phyloP scores from a whole-genome alignment of 2,888 invertebrate genomes.

The Periphyllus acericola region DNA sequence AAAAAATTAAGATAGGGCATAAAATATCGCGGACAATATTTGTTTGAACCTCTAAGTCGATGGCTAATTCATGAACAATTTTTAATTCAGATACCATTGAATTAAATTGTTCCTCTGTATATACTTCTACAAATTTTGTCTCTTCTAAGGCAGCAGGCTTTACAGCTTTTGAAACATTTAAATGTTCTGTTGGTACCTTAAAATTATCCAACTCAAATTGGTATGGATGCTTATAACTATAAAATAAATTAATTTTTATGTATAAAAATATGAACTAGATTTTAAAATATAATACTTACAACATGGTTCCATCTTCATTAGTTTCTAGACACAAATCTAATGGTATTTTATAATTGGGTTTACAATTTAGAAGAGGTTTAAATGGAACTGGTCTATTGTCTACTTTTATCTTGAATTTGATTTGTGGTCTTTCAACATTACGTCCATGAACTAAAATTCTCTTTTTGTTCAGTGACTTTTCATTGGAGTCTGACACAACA shows the following conservation, averaged over 20 bases:
- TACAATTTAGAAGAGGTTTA: constrained; percentile 83
- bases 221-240: constrained; percentile 88
- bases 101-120: constrained; percentile 74
- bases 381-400: constrained; percentile 83
- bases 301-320: constrained; percentile 70
- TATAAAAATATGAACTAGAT: background rate
- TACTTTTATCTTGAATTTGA: constrained; percentile 83
- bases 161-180: constrained; percentile 69
- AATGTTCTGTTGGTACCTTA: constrained; percentile 70
- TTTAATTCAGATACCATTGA: constrained; percentile 76
- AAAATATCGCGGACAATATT: background rate
- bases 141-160: constrained; percentile 71
- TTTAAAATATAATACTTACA: constrained; percentile 68
- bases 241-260: background rate
- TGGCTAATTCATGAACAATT: constrained; percentile 79
- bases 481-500: constrained; percentile 66
- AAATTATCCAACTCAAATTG: constrained; percentile 83
- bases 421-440: constrained; percentile 83
- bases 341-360: constrained; percentile 88
- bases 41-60: constrained; percentile 78
- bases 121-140: constrained; percentile 77
- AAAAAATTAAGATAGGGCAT: background rate
- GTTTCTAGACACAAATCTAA: constrained; percentile 78
- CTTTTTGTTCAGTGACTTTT: constrained; percentile 54
- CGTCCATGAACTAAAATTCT: constrained; percentile 70